Evolutionary conservation across 2,797 vertebrate species (phyloP), one percentile per base, ranked within the genome.

Genomic region (Heterohyrax brucei): DNA sequence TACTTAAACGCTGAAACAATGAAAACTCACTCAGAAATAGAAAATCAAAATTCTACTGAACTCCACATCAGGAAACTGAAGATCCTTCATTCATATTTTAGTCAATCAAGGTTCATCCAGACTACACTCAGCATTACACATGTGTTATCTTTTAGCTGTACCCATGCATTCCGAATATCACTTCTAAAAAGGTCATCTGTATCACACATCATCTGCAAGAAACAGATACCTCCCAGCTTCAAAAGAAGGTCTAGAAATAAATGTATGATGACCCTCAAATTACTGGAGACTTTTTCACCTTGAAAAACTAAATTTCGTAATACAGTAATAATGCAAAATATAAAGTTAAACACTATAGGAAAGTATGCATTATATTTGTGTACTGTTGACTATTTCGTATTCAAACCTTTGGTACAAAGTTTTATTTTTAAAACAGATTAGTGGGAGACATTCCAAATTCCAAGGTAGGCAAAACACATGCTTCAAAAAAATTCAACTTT

Each of bases 341-440:
- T 39, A 82, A 90, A 89, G n/a, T 39, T 95, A 4, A 93, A 91
- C 16, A 93, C 64, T 50, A 70, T 12, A 83, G 79, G 33, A 90
- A 96, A 93, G 95, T 88, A 61, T 46, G 10, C 28, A 76, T 93
- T 80, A 89, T n/a, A 88, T 18, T n/a, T 46, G 14, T 78, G 82
- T 87, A 80, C 5, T 64, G 16, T 62, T 85, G 93, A 93, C 39
- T 62, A 90, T 46, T 68, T 90, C 24, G 33, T 82, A 94, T 92
- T 93, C 61, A 93, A 92, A 94, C 7, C 30, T 90, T 92, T 70
- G n/a, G 46, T 64, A 5, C 6, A 59, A 81, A 44, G 14, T 78
- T 95, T 91, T 96, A 83, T 78, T 89, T 91, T 94, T 56, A n/a
- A 94, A 94, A 86, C 21, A 89, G 4, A 50, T 86, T 85, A 93